phyloP scores from a whole-genome alignment of 2,888 invertebrate species.

The Watsonalla binaria region DNA sequence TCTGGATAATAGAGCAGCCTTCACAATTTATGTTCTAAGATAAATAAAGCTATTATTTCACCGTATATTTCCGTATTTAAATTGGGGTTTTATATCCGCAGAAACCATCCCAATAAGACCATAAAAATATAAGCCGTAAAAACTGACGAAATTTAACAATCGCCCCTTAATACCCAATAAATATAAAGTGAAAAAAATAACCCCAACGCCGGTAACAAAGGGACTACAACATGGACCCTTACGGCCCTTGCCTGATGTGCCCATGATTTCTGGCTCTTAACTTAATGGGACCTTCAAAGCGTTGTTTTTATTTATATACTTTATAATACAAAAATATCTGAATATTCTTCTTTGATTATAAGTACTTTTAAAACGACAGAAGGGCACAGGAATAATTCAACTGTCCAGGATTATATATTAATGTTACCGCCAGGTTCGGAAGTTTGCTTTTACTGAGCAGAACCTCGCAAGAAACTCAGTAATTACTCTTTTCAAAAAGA shows the following conservation, averaged over 20 bases:
- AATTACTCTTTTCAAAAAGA: no score
- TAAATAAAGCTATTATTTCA: background rate
- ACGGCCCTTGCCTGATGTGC: no score
- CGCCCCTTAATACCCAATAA: background rate
- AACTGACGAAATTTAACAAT: conserved; percentile 1
- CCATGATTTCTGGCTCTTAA: no score
- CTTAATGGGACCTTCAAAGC: background rate
- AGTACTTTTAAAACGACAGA: no score
- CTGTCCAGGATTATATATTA: no score
- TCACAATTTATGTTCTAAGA: background rate
- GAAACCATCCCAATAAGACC: background rate
- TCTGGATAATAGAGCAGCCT: background rate
- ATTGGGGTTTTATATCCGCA: background rate
- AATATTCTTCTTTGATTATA: no score
- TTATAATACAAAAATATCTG: no score
- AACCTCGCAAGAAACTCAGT: no score
- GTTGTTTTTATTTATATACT: no score
- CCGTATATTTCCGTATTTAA: background rate
- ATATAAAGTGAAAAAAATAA: conserved; percentile 7
- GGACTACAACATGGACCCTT: background rate
- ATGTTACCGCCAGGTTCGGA: no score
- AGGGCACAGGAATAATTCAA: no score
- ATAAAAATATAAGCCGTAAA: conserved; percentile 2
- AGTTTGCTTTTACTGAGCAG: no score
- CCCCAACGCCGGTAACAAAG: conserved; percentile 10